A percentile compares a stretch with the other conserved stretches of the same genome.
These are phyloP conservation scores for Onychostoma macrolepis DNA, from an alignment of 2,113 vertebrate species.

Conservation along the genomic window DNA sequence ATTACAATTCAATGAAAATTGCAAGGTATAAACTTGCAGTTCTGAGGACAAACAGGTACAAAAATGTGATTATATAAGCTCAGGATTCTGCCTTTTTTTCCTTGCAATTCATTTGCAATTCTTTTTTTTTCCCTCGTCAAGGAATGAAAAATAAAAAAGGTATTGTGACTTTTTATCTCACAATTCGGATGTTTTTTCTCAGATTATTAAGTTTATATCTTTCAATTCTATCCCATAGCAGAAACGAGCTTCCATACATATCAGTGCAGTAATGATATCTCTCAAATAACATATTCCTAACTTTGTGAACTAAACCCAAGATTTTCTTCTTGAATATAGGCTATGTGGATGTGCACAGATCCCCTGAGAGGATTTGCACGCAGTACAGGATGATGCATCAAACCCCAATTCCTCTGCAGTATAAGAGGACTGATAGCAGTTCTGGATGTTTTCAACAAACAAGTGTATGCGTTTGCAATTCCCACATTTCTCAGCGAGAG, in stretches of 20 bases:
- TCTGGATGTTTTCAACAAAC: not conserved
- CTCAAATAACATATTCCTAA: not conserved
- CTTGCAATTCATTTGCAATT: too few relatives aligned
- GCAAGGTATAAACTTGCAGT: too few relatives aligned
- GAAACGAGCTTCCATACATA: not conserved
- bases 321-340: not conserved
- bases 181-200: not conserved
- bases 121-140: not conserved
- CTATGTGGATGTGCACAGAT: not conserved
- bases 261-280: not conserved
- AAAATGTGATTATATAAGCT: too few relatives aligned
- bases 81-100: too few relatives aligned
- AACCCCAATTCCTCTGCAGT: not conserved
- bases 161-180: not conserved
- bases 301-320: not conserved
- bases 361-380: not conserved
- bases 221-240: not conserved
- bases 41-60: too few relatives aligned
- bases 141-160: not conserved
- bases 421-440: conserved; percentile 5
- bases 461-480: conserved; percentile 27
- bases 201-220: not conserved
- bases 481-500: not conserved
- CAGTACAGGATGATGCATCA: conserved; percentile 15
- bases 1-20: too few relatives aligned